Conservation (phyloP, 2,797 vertebrate species). For the Manis crassicaudata region DNA sequence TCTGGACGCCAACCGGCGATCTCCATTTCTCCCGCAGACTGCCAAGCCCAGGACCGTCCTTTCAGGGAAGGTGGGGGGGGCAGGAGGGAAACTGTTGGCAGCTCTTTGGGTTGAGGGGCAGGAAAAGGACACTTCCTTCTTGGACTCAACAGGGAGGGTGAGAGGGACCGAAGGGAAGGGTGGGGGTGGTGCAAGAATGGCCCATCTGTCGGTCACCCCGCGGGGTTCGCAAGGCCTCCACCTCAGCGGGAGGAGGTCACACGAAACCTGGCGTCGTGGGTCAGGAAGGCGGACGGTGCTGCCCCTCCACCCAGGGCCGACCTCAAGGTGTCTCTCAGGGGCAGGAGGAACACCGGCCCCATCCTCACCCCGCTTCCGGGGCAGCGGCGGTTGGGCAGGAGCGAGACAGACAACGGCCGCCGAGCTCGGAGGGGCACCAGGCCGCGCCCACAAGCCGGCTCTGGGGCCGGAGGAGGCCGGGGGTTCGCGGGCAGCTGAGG, state of each 20-base stretch:
- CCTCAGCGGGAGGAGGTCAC: neutral
- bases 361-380: neutral
- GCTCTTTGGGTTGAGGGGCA: neutral
- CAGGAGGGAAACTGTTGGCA: neutral
- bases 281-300: neutral
- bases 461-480: neutral
- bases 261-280: neutral
- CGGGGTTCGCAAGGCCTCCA: neutral
- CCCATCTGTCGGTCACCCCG: neutral
- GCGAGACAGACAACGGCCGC: neutral
- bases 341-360: neutral
- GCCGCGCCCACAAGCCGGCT: constrained; percentile 59
- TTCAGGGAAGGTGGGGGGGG: neutral
- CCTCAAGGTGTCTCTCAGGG: neutral
- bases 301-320: neutral
- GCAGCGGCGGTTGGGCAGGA: neutral
- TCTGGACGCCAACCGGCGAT: neutral
- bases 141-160: neutral
- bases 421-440: neutral
- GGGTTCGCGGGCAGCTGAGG: neutral
- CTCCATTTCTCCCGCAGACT: neutral
- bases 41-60: neutral
- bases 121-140: constrained; percentile 74
- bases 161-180: neutral
- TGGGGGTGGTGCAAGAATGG: constrained; percentile 16